These are phyloP conservation scores for Chrysolina americana DNA, from an alignment of 2,888 invertebrate species.

Conservation along the genomic window DNA sequence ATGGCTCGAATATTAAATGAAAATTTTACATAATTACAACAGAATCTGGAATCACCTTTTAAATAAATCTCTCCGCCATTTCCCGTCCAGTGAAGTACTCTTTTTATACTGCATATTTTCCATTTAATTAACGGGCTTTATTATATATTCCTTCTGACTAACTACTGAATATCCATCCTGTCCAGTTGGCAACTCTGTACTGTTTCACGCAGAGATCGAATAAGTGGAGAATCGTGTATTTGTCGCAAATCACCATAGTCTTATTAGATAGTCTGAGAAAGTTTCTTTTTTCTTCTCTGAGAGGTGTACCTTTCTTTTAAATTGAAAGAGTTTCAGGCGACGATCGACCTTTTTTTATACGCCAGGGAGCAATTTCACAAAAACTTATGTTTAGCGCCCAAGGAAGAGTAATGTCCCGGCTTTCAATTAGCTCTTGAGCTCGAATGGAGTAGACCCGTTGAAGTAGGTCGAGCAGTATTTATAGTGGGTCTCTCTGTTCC, in stretches of 20 bases:
- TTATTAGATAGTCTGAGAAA: constrained; percentile 4
- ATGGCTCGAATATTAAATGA: too few species aligned
- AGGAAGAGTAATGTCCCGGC: constrained; percentile 25
- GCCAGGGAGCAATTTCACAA: constrained; percentile 27
- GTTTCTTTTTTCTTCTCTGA: background rate
- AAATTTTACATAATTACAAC: too few species aligned
- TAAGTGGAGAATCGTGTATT: constrained; percentile 7
- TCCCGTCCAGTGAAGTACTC: too few species aligned
- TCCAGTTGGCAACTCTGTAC: background rate
- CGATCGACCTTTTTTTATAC: constrained; percentile 27
- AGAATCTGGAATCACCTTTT: too few species aligned
- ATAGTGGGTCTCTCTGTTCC: constrained; percentile 4
- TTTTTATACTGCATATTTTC: too few species aligned
- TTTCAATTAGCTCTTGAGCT: constrained; percentile 31
- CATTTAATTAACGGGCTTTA: too few species aligned
- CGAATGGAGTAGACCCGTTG: constrained; percentile 21
- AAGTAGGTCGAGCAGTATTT: constrained; percentile 23
- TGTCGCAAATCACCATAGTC: constrained; percentile 10
- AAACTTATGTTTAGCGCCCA: constrained; percentile 29
- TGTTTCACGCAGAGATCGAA: background rate
- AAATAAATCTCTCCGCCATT: too few species aligned
- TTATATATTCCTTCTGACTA: background rate
- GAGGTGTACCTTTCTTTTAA: constrained; percentile 25
- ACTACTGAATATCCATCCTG: background rate
- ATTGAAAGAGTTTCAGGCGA: constrained; percentile 29